Conservation (phyloP, 2,113 vertebrate species). For the Pyrgilauda ruficollis region DNA sequence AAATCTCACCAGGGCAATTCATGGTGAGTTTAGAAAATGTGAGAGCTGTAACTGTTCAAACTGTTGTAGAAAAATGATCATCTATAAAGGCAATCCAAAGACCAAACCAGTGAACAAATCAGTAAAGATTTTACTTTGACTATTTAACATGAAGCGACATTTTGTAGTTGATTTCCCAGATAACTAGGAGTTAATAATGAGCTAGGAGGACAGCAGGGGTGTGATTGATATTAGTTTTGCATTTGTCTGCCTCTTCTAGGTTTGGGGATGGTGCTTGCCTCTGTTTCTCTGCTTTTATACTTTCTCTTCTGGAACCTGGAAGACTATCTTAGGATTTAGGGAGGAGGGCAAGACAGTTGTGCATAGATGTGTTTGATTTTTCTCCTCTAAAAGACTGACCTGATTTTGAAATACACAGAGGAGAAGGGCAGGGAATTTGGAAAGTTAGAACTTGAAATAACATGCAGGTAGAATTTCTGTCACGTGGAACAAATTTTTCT, state of each 20-base stretch:
- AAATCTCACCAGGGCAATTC: not conserved
- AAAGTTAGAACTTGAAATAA: not conserved
- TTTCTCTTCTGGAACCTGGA: not conserved
- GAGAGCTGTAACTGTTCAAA: not conserved
- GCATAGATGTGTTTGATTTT: not conserved
- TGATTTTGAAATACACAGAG: not conserved
- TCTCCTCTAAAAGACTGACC: not conserved
- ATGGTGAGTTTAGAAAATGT: not conserved
- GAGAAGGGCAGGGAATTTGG: not conserved
- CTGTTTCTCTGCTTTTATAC: not conserved
- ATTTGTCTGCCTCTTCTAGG: not conserved
- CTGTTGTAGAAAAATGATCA: not conserved
- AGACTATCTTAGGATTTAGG: not conserved
- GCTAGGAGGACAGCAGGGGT: not conserved
- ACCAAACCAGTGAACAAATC: not conserved
- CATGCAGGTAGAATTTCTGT: not conserved
- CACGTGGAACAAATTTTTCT: not conserved
- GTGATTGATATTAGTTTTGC: not conserved
- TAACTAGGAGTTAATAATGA: not conserved
- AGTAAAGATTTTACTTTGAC: not conserved
- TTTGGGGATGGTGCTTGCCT: not conserved
- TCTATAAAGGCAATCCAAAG: not conserved
- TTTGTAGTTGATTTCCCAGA: not conserved
- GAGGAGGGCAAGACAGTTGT: not conserved
- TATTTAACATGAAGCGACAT: accelerated